phyloP scores from a whole-genome alignment of 2,888 invertebrate species.

The Drosophila paramelanica region DNA sequence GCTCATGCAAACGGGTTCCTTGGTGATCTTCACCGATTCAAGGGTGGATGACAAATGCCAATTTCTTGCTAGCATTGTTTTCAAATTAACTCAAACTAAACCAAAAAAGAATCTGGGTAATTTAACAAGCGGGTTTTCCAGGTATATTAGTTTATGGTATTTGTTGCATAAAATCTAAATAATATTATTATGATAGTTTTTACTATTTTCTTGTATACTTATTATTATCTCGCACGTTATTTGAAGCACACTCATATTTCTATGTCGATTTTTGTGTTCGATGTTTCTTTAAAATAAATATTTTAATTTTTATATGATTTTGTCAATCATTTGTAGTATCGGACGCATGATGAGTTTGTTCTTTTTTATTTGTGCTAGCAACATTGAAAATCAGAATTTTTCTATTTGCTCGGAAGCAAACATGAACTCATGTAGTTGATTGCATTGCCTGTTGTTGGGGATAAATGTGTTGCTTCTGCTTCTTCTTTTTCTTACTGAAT shows the following conservation, averaged over 20 bases:
- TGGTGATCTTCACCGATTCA: background rate
- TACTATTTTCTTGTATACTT: too few relatives aligned
- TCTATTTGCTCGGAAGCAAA: background rate
- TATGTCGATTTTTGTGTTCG: too few relatives aligned
- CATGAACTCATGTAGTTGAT: background rate
- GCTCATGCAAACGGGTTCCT: slow-evolving; percentile 14
- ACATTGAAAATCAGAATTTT: background rate
- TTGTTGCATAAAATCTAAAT: too few relatives aligned
- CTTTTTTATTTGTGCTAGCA: background rate
- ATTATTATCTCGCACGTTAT: too few relatives aligned
- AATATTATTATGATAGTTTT: too few relatives aligned
- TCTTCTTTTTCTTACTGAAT: background rate
- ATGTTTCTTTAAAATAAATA: background rate
- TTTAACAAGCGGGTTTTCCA: too few relatives aligned
- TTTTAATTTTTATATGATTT: background rate
- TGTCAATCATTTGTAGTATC: background rate
- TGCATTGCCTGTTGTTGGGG: slow-evolving; percentile 3
- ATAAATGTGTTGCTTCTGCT: background rate
- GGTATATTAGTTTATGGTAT: too few relatives aligned
- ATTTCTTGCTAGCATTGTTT: too few relatives aligned
- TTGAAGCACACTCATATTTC: too few relatives aligned
- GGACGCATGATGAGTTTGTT: background rate
- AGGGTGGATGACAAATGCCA: background rate
- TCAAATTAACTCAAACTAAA: too few relatives aligned
- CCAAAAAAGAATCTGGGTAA: too few relatives aligned